Conservation (phyloP, 2,888 invertebrate species). For the Acrobasis consociella region DNA sequence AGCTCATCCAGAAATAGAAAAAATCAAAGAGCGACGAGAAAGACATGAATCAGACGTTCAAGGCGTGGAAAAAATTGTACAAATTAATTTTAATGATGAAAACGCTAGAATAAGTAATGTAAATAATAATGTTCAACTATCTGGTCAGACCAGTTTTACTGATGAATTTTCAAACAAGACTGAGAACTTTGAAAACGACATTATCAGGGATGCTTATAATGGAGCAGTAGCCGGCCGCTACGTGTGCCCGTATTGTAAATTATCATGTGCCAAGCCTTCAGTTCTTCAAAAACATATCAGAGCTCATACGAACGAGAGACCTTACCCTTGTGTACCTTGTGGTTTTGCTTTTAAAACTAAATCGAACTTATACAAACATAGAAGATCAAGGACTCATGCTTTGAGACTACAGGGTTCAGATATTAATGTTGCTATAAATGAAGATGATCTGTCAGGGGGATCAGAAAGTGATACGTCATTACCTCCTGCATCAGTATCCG, state of each 20-base stretch:
- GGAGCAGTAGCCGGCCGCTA: constrained; percentile 85
- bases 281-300: constrained; percentile 96
- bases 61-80: constrained; percentile 75
- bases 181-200: constrained; percentile 80
- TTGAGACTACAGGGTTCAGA: constrained; percentile 85
- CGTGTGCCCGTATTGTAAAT: constrained; percentile 93
- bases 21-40: constrained; percentile 62
- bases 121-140: constrained; percentile 74
- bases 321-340: constrained; percentile 94
- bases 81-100: constrained; percentile 78
- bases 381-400: constrained; percentile 88
- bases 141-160: constrained; percentile 81
- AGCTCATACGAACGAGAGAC: constrained; percentile 96
- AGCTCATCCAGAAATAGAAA: constrained; percentile 75
- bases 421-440: constrained; percentile 75
- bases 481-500: constrained; percentile 67
- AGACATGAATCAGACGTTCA: constrained; percentile 49
- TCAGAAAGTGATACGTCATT: constrained; percentile 83
- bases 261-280: constrained; percentile 95
- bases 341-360: constrained; percentile 97
- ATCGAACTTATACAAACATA: constrained; percentile 96
- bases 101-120: constrained; percentile 75
- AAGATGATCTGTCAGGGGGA: constrained; percentile 82
- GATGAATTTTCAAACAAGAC: constrained; percentile 81
- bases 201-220: constrained; percentile 73